A percentile compares a stretch with the other conserved stretches of the same genome.
These are phyloP conservation scores for Sorex araneus DNA, from an alignment of 2,113 vertebrate genomes.

Conservation along the genomic window DNA sequence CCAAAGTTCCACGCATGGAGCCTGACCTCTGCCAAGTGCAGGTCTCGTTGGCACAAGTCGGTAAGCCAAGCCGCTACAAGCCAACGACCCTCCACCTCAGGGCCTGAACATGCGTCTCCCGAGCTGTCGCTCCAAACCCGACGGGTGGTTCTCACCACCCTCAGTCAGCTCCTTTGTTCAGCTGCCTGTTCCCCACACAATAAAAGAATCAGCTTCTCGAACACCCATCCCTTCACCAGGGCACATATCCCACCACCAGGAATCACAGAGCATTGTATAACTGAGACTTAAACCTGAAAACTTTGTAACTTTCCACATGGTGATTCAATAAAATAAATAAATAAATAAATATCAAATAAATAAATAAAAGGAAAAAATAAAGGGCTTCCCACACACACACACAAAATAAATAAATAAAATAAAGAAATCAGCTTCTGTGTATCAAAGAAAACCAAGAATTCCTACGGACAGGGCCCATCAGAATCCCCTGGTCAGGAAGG, in stretches of 20 bases:
- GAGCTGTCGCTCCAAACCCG: not conserved
- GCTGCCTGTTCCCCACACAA: not conserved
- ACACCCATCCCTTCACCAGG: too few relatives aligned
- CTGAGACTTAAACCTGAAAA: too few relatives aligned
- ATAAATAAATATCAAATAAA: too few relatives aligned
- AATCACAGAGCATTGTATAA: too few relatives aligned
- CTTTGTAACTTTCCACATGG: too few relatives aligned
- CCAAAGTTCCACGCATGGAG: too few relatives aligned
- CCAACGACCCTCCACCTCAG: not conserved
- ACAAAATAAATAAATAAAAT: too few relatives aligned
- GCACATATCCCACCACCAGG: too few relatives aligned
- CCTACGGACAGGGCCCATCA: not conserved
- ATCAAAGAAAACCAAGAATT: conserved; percentile 25
- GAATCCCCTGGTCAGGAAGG: not conserved
- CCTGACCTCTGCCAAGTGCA: not conserved
- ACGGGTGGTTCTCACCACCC: not conserved
- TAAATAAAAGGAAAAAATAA: too few relatives aligned
- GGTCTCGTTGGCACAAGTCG: not conserved
- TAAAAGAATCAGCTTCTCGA: not conserved
- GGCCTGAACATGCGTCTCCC: not conserved
- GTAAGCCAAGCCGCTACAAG: not conserved
- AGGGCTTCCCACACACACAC: too few relatives aligned
- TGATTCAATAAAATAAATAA: too few relatives aligned
- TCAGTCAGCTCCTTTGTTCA: not conserved
- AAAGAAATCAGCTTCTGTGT: not conserved